A percentile compares a stretch with the other conserved stretches of the same genome.
These are phyloP conservation scores for Drosophila pseudotalamancana DNA, from an alignment of 2,888 invertebrate species.

Conservation along the genomic window DNA sequence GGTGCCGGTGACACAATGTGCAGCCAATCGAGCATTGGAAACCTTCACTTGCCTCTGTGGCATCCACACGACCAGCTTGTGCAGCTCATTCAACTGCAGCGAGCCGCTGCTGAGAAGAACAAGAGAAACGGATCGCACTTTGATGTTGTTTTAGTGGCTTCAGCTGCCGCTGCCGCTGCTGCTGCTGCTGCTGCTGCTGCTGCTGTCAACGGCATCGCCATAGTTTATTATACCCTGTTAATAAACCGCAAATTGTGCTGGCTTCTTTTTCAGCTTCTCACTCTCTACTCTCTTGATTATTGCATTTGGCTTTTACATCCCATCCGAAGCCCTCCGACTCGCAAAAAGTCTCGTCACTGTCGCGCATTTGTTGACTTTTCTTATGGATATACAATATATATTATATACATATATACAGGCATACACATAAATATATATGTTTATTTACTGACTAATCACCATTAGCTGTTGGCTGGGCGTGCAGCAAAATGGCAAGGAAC, in stretches of 20 bases:
- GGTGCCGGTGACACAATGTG: conserved; percentile 39
- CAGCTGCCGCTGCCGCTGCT: too few relatives aligned
- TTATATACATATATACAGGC: too few relatives aligned
- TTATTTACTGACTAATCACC: conserved; percentile 16
- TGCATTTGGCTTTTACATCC: conserved; percentile 15
- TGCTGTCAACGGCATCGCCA: conserved; percentile 47
- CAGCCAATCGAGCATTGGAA: conserved; percentile 44
- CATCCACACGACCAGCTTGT: conserved; percentile 2
- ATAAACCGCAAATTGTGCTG: conserved; percentile 59
- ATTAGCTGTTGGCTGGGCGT: background rate
- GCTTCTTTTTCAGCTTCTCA: conserved; percentile 19
- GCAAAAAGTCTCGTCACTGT: conserved; percentile 16
- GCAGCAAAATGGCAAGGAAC: background rate
- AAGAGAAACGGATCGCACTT: conserved; percentile 42
- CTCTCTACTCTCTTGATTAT: conserved; percentile 13
- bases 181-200: too few relatives aligned
- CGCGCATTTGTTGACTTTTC: conserved; percentile 27
- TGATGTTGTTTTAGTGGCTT: conserved; percentile 52
- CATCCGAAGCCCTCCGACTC: conserved; percentile 20
- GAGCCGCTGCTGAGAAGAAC: background rate
- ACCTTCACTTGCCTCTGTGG: background rate
- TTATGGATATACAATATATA: conserved; percentile 17
- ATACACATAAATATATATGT: background rate
- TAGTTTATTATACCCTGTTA: conserved; percentile 50
- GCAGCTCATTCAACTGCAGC: conserved; percentile 16